Evolutionary conservation across 2,888 invertebrate genomes (phyloP), one percentile per base, ranked within the genome.

Genomic region (Caenorhabditis uteleia): DNA sequence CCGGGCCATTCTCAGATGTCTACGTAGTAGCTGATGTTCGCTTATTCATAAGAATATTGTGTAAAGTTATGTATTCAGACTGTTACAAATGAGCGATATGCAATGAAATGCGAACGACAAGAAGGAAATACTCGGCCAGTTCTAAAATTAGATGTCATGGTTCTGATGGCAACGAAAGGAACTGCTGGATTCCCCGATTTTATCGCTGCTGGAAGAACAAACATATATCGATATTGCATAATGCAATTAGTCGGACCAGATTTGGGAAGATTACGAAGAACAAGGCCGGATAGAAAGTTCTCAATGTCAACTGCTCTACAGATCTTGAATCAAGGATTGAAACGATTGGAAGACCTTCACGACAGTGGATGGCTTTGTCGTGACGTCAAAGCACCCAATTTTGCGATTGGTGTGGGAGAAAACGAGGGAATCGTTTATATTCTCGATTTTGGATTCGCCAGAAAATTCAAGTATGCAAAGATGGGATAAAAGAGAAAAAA

Each of bases 361-460:
- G 70, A 72, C 27, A 51, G 64, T 26, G 77, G 77, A 47, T 73
- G 70, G 72, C 49, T 75, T n/a, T 70, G 70, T 49, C 59, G 73
- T 7, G 79, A 79, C 46, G 70, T 79, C 33, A 79, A 79, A 57
- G 76, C 79, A 5, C 76, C 78, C 1, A 79, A 79, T 43, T 77
- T 79, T 48, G 77, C 77, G 7, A 75, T 77, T 31, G 79, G 78
- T 12, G 51, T 67, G 1, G 77, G 66, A 1, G 47, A 62, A 5
- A 47, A 70, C 25, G 65, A 65, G 21, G 43, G 50, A 6, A 67
- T 56, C 20, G 67, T 79, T 36, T 79, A 72, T 58, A 79, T 78
- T 70, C 68, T 78, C n/a, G 78, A 78, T 64, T 78, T 78, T 50
- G 78, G 78, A 21, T 77, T 78, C 45, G 75, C 78, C 20, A 40